phyloP scores from a whole-genome alignment of 2,113 vertebrate species.

The Odobenus rosmarus region DNA sequence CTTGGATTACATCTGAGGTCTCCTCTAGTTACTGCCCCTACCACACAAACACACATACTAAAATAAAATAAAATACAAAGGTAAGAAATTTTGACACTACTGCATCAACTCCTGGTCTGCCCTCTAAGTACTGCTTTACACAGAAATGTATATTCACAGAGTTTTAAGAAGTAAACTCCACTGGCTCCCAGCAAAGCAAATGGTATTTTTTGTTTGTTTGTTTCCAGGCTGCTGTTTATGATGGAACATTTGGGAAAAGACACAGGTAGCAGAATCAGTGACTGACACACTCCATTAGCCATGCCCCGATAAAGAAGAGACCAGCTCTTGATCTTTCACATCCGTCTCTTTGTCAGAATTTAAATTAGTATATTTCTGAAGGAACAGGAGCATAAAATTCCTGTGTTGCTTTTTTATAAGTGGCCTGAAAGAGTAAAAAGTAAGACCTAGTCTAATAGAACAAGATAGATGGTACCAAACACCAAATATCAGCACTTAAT shows the following conservation, averaged over 20 bases:
- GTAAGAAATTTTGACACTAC: neutral
- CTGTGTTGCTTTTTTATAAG: neutral
- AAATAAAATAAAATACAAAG: neutral
- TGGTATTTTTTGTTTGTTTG: neutral
- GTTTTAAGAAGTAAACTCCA: slow-evolving; percentile 40
- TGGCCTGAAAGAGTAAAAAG: neutral
- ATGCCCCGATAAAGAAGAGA: neutral
- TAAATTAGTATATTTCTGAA: neutral
- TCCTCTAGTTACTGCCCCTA: neutral
- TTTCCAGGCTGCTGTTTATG: neutral
- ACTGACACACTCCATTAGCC: neutral
- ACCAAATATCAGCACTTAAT: neutral
- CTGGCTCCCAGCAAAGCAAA: neutral
- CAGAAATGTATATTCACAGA: neutral
- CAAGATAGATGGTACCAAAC: neutral
- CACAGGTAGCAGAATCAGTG: neutral
- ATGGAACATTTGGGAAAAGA: slow-evolving; percentile 17
- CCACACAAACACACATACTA: neutral
- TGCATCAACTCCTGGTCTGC: neutral
- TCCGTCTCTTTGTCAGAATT: neutral
- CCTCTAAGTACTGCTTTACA: neutral
- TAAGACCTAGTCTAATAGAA: neutral
- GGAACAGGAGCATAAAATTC: neutral
- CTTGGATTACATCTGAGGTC: neutral
- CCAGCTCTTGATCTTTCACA: neutral